Evolutionary conservation across 2,797 vertebrate species (phyloP), one percentile per base, ranked within the genome.

Genomic region (Bryconaethiops microstoma): DNA sequence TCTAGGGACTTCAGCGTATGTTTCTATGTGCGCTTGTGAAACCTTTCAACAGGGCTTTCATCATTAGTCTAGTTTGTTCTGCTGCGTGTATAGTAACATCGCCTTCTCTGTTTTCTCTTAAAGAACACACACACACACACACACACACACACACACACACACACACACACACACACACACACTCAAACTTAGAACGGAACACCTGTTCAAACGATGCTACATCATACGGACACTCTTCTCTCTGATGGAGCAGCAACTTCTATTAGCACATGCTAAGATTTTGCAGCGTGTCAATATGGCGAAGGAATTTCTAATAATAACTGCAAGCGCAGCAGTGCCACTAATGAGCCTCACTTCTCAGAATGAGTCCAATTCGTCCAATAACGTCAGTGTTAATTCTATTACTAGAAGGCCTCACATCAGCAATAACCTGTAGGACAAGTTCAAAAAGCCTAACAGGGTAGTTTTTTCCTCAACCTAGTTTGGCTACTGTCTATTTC

Each of bases 181-280:
- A 45, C 48, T 25, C 48, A 72, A n/a, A 80, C 62, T 54, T 64
- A 70, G 55, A 55, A 65, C 63, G 25, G 55, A 65, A 76, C 85
- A 87, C 84, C 83, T 88, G 84, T 87, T 88, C 79, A 67, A n/a
- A 10, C 29, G 48, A 74, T 69, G 81, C 82, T 71, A 73, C 77
- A 86, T 80, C 72, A 57, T 84, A 63, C 50, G 35, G 62, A 78
- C 68, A 68, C 71, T 45, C 60, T 54, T 76, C 77, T 85, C 70
- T 78, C 79, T 64, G 35, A 48, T 65, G 82, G 71, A 64, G 71
- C 70, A 54, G 64, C 78, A 57, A 50, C 48, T 62, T 82, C 74
- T 84, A 78, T 63, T 78, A 83, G 79, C 42, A 42, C 78, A 68
- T 78, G 48, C 74, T 85, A 78, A 78, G 74, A 85, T 82, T 81